Conservation (phyloP, 2,113 vertebrate species). For the Syngnathus floridae region DNA sequence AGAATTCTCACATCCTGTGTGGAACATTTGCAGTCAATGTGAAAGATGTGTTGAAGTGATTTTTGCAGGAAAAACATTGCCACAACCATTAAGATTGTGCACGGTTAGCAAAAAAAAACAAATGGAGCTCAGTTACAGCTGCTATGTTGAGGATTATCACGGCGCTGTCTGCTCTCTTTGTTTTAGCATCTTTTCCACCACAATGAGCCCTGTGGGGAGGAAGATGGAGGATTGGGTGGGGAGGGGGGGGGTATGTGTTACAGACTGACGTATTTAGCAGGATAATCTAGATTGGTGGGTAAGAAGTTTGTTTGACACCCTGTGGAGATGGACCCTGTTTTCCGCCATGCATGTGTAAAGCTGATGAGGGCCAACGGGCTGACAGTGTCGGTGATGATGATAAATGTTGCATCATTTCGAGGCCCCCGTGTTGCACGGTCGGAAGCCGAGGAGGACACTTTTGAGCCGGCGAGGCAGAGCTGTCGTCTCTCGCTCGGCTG, state of each 20-base stretch:
- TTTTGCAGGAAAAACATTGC: conserved; percentile 10
- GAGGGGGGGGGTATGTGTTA: not conserved
- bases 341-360: conserved; percentile 8
- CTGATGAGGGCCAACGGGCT: conserved; percentile 22
- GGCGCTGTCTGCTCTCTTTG: conserved; percentile 58
- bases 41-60: conserved; percentile 13
- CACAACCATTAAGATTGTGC: conserved; percentile 10
- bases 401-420: conserved; percentile 12
- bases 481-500: conserved; percentile 64
- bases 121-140: conserved; percentile 55
- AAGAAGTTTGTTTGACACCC: conserved; percentile 45
- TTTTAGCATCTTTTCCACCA: conserved; percentile 62
- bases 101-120: conserved; percentile 6
- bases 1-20: conserved; percentile 16
- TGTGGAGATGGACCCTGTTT: conserved; percentile 27
- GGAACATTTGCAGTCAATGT: conserved; percentile 19
- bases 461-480: conserved; percentile 52
- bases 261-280: conserved; percentile 36
- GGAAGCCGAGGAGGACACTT: not conserved
- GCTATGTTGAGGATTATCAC: conserved; percentile 57
- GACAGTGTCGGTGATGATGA: conserved; percentile 13
- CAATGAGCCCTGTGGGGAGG: conserved; percentile 53
- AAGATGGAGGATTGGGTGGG: conserved; percentile 15
- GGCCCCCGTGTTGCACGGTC: not conserved
- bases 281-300: conserved; percentile 53